phyloP scores from a whole-genome alignment of 2,797 vertebrate genomes.

The Serranus cabrilla region DNA sequence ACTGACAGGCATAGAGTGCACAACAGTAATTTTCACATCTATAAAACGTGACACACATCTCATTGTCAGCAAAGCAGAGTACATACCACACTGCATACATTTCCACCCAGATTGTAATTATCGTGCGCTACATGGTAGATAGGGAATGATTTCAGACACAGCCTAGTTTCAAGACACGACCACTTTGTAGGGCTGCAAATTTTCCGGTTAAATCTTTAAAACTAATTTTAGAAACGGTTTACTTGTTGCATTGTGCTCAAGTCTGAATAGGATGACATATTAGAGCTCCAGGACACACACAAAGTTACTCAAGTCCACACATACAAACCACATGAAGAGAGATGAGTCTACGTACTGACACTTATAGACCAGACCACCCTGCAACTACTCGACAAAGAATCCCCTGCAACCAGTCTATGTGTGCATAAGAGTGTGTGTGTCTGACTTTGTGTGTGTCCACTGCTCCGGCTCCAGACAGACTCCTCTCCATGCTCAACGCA shows the following conservation, averaged over 20 bases:
- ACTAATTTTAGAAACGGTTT: neutral
- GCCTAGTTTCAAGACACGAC: neutral
- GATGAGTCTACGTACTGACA: slow-evolving; percentile 62
- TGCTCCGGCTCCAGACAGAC: slow-evolving; percentile 68
- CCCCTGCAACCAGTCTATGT: slow-evolving; percentile 35
- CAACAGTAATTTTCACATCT: neutral
- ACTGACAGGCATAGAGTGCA: neutral
- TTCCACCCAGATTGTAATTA: neutral
- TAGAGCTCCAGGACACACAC: slow-evolving; percentile 52
- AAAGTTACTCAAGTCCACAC: slow-evolving; percentile 40
- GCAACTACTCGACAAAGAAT: slow-evolving; percentile 66
- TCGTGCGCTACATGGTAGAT: neutral
- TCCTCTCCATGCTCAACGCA: slow-evolving; percentile 44
- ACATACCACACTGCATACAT: neutral
- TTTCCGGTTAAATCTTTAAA: slow-evolving; percentile 9
- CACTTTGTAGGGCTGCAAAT: neutral
- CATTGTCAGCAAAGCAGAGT: neutral
- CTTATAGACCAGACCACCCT: slow-evolving; percentile 76
- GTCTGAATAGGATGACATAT: slow-evolving; percentile 18
- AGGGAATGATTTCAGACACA: neutral
- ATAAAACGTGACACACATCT: neutral
- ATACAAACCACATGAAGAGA: slow-evolving; percentile 62
- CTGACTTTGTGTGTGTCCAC: slow-evolving; percentile 60
- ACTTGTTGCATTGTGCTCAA: neutral
- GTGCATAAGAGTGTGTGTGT: slow-evolving; percentile 22